Conservation (phyloP, 2,888 invertebrate species). For the Cantharis rustica region DNA sequence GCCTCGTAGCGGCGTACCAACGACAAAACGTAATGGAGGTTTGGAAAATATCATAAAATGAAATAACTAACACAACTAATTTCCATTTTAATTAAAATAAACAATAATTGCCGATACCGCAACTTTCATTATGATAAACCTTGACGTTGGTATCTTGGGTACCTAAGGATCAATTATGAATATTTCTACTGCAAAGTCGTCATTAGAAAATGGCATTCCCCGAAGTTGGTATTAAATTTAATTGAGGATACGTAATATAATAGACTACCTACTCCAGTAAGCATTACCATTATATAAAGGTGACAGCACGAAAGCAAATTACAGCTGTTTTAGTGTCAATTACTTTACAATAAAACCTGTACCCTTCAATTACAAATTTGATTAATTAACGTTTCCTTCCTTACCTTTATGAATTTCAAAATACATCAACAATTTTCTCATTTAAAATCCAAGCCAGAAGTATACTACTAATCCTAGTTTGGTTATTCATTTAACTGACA, state of each 20-base stretch:
- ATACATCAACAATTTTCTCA: neutral
- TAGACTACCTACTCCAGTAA: neutral
- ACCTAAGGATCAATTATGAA: neutral
- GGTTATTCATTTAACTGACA: neutral
- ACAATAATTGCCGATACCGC: neutral
- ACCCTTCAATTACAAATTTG: slow-evolving; percentile 18
- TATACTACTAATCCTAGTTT: neutral
- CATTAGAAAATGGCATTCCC: neutral
- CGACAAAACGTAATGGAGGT: neutral
- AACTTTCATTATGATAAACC: neutral
- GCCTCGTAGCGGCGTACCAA: neutral
- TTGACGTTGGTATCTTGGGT: neutral
- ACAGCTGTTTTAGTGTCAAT: slow-evolving; percentile 25
- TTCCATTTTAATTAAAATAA: neutral
- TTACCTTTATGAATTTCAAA: neutral
- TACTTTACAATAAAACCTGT: slow-evolving; percentile 17
- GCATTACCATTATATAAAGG: slow-evolving; percentile 6
- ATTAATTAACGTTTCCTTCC: slow-evolving; percentile 10
- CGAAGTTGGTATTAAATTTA: slow-evolving; percentile 1
- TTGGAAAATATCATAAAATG: neutral
- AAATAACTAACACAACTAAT: neutral
- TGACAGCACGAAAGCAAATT: slow-evolving; percentile 21
- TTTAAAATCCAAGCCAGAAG: neutral
- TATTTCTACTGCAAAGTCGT: neutral
- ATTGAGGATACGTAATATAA: slow-evolving; percentile 5